Base-by-base conservation (phyloP, 2,888 invertebrate species). In the Plemyria rubiginata region DNA sequence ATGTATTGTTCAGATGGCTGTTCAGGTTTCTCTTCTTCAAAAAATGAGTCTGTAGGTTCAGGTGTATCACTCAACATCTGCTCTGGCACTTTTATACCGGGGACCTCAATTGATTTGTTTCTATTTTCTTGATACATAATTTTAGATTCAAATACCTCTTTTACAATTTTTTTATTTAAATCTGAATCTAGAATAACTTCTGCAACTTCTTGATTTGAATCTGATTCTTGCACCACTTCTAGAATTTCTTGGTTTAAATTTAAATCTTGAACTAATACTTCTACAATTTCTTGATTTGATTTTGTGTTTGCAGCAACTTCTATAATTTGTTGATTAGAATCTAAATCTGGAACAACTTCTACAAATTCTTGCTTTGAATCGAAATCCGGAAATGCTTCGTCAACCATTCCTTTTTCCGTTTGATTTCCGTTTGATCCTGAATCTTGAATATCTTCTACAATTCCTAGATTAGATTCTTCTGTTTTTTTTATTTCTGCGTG, bases 1-100 rank as follows among this genome's bases (percentile, higher is more conserved):
- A 90, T 85, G 62, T 76, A 87, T 6, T 82, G 78, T 65, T 81
- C 72, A 49, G 72, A 32, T 65, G 75, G 72, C 38, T 79, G 73
- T 52, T 71, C 72, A 12, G 73, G 53, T 62, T 78, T 79, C 28
- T 75, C 45, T 54, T 67, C 41, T 43, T 61, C 62, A 50, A 53
- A 57, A 9, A 50, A 48, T n/a, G 56, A 28, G 4, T 64, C 62
- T 12, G 41, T 15, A 36, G 54, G 60, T 53, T 67, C 65, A 29
- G 65, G 60, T 16, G 66, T 66, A n/a, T 62, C 57, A 22, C 55
- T 67, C 32, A 71, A 36, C 51, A 50, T 60, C 1, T 66, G 57
- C 60, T 78, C 75, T 22, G 72, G 55, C 8, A 71, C 56, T 60
- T 74, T 69, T 16, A 62, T 55, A 15, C 65, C 52, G 28, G 71